Evolutionary conservation across 2,888 invertebrate genomes (phyloP), one percentile per base, ranked within the genome.

Genomic region (Pachycephus smyrnensis): DNA sequence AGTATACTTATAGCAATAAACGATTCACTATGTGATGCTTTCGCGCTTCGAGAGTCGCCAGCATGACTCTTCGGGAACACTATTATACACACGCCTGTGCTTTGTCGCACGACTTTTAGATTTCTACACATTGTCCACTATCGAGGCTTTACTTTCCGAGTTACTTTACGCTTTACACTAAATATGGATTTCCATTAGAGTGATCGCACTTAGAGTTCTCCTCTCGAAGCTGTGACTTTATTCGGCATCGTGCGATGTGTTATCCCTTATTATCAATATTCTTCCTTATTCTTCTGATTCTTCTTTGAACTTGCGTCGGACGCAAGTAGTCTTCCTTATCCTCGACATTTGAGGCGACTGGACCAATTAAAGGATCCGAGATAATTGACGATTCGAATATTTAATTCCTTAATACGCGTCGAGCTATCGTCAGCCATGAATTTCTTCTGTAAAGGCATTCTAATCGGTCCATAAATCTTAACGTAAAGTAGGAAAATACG

Each of bases 1-100:
- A 80, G 83, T 86, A 85, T 83, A 86, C 82, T 85, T 87, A 86
- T 87, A 89, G 86, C 85, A 89, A 86, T 89, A 89, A 87, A 85
- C 81, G 77, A 85, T 85, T 87, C 81, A 86, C 83, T 77, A 84
- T 86, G 82, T 85, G 83, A 85, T 85, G 87, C 88, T 89, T 88
- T 84, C 84, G 79, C 85, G 83, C 80, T 85, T 75, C 76, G 79
- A 75, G 33, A 40, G 36, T 33, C 33, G 12, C 23, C 23, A 71
- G 71, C 12, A 11, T 6, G 71, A n/a, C 31, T 73, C 23, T 69
- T 73, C 75, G 11, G 69, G n/a, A 77, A 76, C 40, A 75, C 75
- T 23, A 55, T 55, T 71, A 79, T 40, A 37, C 76, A 68, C 73
- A 76, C 79, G 77, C 75, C 37, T 40, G 85, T 83, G 83, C 86